Base-by-base conservation (phyloP, 2,797 vertebrate species). In the Manis crassicaudata region DNA sequence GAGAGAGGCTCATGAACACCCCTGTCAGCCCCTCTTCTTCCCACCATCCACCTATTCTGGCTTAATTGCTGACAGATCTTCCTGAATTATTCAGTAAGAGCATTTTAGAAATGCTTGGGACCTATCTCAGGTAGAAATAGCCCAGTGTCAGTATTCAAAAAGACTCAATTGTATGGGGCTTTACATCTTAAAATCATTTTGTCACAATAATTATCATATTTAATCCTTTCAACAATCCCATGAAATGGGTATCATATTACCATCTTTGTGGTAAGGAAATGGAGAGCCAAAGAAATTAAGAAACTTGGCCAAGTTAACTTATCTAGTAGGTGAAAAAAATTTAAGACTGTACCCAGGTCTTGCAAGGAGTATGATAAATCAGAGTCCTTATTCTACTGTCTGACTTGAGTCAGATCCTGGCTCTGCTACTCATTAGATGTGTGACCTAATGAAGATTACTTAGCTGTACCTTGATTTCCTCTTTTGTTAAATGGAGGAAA, bases 51-150 rank as follows among this genome's bases (percentile, higher is more conserved):
- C n/a, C 18, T 88, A 32, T 40, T 84, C 67, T 88, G 73, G 32
- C 75, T 88, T 92, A 92, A 92, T 8, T 92, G 37, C 54, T 92
- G 35, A 82, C 6, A 63, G 52, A 58, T 87, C 17, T 88, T 93
- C 50, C 83, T 83, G 87, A 95, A 50, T 52, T 73, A 92, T 89
- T 95, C 90, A 88, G 37, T 27, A 37, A 90, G n/a, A 88, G 32
- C 14, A 70, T 77, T 56, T 96, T 76, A 90, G 63, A 86, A 94
- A 90, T 73, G 18, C 10, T 82, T 90, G 75, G 68, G 40, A 75
- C 95, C 88, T 90, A 83, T 82, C 29, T 70, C 73, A 89, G 43
- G 17, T 43, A 60, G 72, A 88, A 72, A n/a, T 50, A 82, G 62
- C 46, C 79, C 29, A 43, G 20, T 37, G 43, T 65, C 50, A 68